Base-by-base conservation (phyloP, 2,888 invertebrate species). In the Metacarcinus magister region DNA sequence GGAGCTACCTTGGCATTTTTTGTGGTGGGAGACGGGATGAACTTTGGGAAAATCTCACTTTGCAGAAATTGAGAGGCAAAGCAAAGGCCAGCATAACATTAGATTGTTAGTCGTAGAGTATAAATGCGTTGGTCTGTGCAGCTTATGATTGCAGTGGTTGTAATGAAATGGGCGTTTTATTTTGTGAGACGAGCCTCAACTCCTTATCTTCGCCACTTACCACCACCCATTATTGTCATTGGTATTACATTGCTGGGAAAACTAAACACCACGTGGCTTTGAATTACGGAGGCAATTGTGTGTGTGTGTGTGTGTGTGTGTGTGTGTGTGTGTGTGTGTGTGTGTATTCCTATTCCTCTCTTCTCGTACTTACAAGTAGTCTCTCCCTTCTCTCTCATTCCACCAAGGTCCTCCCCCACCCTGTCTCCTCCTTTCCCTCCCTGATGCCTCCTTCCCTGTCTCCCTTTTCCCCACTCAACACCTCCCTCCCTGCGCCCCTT, bases 181-280 rank as follows among this genome's bases (percentile, higher is more conserved):
- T 75, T 75, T 75, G 39, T 75, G 75, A 8, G 75, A 75, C 8
- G 75, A 75, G 75, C 75, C 75, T 75, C 28, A 75, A 75, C 75
- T 28, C 75, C 75, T 75, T n/a, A 75, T 75, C 75, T 28, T 28
- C 75, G 28, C 75, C 75, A 75, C 75, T 75, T 75, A 28, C 7
- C 75, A 75, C 75, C 75, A 10, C 28, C n/a, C 28, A 75, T n/a
- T 75, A 75, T 75, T 75, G 75, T 75, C 75, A 75, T 75, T 75
- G 75, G n/a, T 75, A 75, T 28, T 75, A 28, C 75, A 75, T 75
- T n/a, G 75, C 28, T n/a, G 8, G 39, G 75, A n/a, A n/a, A 28
- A 75, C 28, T 75, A 75, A 75, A 75, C 75, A 75, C 75, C 28
- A n/a, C 4, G 28, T 1, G 75, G 28, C 75, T 8, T 28, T 75